These are phyloP conservation scores for Leptopilina clavipes DNA, from an alignment of 1,140 invertebrate genomes.

Conservation along the genomic window DNA sequence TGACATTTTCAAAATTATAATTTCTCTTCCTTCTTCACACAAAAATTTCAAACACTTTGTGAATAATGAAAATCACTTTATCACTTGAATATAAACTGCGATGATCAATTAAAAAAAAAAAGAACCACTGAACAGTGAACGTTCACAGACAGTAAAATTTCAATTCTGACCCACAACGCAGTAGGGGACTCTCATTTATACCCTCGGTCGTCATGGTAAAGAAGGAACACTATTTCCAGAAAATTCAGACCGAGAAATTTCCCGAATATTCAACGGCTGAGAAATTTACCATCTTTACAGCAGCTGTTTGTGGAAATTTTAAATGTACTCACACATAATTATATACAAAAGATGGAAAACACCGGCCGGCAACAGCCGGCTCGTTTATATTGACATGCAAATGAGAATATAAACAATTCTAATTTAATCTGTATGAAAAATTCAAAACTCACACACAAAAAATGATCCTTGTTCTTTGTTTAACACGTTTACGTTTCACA, in stretches of 20 bases:
- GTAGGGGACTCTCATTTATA: not conserved
- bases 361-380: slow-evolving; percentile 37
- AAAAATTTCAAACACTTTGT: too few species aligned
- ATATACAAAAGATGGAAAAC: not conserved
- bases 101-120: not conserved
- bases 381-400: not conserved
- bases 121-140: not conserved
- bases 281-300: not conserved
- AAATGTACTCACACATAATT: not conserved
- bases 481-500: too few species aligned
- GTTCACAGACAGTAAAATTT: not conserved
- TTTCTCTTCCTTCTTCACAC: not conserved
- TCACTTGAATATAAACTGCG: not conserved
- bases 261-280: not conserved
- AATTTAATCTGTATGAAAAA: not conserved
- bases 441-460: not conserved
- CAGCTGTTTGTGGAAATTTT: not conserved
- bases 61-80: not conserved
- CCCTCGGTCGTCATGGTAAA: not conserved
- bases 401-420: not conserved
- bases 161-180: not conserved
- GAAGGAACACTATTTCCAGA: not conserved
- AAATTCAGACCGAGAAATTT: too few species aligned
- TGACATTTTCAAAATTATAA: slow-evolving; percentile 64
- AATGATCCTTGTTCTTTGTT: too few species aligned